Conservation (phyloP, 2,113 vertebrate genomes). For the Cochlearius cochlearius region DNA sequence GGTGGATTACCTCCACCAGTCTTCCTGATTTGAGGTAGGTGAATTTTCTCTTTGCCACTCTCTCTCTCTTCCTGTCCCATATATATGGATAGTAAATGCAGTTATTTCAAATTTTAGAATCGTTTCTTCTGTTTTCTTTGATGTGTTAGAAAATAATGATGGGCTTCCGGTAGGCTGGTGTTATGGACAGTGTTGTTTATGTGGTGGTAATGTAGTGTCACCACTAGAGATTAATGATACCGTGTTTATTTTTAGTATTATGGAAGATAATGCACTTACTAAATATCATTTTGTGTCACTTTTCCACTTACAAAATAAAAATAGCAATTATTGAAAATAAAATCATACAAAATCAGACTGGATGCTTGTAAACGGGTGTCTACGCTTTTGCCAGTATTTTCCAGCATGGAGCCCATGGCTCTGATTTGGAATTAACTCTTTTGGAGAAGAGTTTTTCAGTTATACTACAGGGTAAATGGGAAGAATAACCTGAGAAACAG, state of each 20-base stretch:
- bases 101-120: background rate
- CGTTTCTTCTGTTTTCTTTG: background rate
- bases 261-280: background rate
- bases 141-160: background rate
- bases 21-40: conserved; percentile 54
- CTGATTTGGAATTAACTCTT: background rate
- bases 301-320: background rate
- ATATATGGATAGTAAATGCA: background rate
- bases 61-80: background rate
- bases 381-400: background rate
- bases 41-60: background rate
- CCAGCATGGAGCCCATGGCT: background rate
- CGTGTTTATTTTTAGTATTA: background rate
- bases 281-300: background rate
- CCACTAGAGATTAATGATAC: background rate
- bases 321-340: background rate
- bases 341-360: background rate
- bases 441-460: background rate
- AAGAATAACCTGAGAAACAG: background rate
- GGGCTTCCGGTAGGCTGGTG: background rate
- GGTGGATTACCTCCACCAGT: conserved; percentile 39
- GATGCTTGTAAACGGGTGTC: background rate
- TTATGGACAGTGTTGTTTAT: background rate
- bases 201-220: background rate
- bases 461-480: background rate